Evolutionary conservation across 2,797 vertebrate genomes (phyloP).

Genomic region (Parambassis ranga): DNA sequence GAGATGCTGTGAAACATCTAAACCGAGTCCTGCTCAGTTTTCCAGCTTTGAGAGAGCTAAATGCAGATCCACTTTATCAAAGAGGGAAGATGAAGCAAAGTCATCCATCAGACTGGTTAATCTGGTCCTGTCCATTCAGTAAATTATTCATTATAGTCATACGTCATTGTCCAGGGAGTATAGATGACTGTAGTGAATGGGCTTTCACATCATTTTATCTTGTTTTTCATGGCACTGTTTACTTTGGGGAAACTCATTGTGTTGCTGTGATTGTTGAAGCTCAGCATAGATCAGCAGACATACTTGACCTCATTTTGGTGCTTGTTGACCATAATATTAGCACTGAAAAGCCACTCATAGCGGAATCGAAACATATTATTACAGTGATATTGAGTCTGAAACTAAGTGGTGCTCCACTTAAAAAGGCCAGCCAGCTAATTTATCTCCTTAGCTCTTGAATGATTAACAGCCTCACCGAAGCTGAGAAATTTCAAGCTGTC

Average conservation of each 20-base stretch:
- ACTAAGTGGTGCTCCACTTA: constrained; percentile 34
- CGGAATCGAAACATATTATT: not conserved
- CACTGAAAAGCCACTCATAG: not conserved
- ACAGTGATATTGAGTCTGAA: not conserved
- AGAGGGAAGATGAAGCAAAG: constrained; percentile 36
- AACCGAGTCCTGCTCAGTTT: not conserved
- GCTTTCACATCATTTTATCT: constrained; percentile 3
- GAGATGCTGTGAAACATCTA: not conserved
- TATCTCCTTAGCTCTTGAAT: constrained; percentile 41
- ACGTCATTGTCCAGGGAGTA: constrained; percentile 41
- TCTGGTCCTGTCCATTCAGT: constrained; percentile 22
- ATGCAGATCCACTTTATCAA: constrained; percentile 39
- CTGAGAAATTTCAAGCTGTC: constrained; percentile 6
- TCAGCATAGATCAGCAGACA: too few species aligned
- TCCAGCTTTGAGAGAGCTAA: constrained; percentile 8
- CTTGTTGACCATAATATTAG: not conserved
- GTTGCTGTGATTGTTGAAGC: not conserved
- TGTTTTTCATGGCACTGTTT: not conserved
- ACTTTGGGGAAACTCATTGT: constrained; percentile 1
- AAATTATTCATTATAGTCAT: constrained; percentile 53
- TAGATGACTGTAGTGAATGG: constrained; percentile 12
- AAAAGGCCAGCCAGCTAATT: constrained; percentile 35
- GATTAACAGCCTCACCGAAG: constrained; percentile 38
- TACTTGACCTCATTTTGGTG: too few species aligned
- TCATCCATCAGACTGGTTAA: constrained; percentile 45